Evolutionary conservation across 2,113 vertebrate genomes (phyloP).

Genomic region (Micromys minutus): DNA sequence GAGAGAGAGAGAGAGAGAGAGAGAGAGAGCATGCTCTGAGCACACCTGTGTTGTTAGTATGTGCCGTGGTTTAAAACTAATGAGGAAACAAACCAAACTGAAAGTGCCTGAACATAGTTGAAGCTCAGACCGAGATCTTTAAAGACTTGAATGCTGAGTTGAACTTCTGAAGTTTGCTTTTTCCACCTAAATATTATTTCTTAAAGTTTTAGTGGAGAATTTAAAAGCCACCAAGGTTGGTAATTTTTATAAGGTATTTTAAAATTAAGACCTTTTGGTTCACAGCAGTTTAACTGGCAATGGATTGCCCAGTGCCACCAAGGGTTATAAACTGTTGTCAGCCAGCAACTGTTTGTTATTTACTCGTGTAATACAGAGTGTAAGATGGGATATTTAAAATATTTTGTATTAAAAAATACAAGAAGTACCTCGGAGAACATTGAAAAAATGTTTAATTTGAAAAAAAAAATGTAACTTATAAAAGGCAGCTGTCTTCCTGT

Average conservation of each 20-base stretch:
- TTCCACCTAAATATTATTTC: constrained; percentile 88
- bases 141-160: constrained; percentile 98
- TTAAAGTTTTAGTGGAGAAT: constrained; percentile 74
- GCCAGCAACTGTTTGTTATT: constrained; percentile 73
- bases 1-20: too few relatives aligned
- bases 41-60: constrained; percentile 83
- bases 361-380: constrained; percentile 72
- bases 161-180: constrained; percentile 92
- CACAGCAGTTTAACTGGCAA: constrained; percentile 68
- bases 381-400: constrained; percentile 74
- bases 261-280: constrained; percentile 69
- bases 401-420: constrained; percentile 81
- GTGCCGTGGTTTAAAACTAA: constrained; percentile 90
- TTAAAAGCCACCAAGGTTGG: constrained; percentile 73
- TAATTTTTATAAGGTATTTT: constrained; percentile 79
- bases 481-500: constrained; percentile 88
- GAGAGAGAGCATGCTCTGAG: constrained; percentile 48
- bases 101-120: constrained; percentile 99
- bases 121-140: constrained; percentile 93
- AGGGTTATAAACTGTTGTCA: constrained; percentile 71
- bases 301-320: constrained; percentile 60
- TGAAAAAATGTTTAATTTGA: constrained; percentile 79
- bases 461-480: constrained; percentile 81
- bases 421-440: constrained; percentile 84
- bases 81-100: constrained; percentile 85